Percentiles rank a stretch among this genome's conserved stretches.
Conservation (phyloP, 2,113 vertebrate species). For the Anas platyrhynchos region DNA sequence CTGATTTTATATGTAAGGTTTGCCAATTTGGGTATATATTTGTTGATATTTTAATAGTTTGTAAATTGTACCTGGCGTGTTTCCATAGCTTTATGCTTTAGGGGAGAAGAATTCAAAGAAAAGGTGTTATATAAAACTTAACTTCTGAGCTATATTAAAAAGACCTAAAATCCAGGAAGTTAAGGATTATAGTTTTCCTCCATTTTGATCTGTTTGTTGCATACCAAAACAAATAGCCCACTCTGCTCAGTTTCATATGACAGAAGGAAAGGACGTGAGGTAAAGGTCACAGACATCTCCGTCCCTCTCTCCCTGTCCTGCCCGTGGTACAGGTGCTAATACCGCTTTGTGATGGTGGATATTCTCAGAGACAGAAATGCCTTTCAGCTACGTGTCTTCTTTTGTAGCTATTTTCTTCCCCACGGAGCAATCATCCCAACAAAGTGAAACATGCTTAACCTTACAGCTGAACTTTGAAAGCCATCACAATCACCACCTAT, state of each 20-base stretch:
- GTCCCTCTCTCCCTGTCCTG: not conserved
- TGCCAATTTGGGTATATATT: not conserved
- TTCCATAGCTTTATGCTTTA: not conserved
- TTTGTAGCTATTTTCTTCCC: not conserved
- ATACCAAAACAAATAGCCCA: not conserved
- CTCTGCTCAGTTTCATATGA: not conserved
- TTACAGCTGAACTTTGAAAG: slow-evolving; percentile 1
- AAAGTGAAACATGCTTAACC: not conserved
- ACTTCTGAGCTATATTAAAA: not conserved
- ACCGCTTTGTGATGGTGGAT: not conserved
- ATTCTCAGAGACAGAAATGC: not conserved
- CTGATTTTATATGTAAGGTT: not conserved
- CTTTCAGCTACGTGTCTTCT: not conserved
- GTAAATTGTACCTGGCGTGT: not conserved
- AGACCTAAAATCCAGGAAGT: not conserved
- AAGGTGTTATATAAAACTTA: not conserved
- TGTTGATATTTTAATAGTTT: not conserved
- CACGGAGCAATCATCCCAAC: not conserved
- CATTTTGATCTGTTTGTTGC: not conserved
- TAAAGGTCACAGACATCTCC: not conserved
- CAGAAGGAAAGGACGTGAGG: not conserved
- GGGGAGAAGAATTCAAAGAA: not conserved
- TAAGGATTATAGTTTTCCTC: not conserved
- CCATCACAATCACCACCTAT: not conserved
- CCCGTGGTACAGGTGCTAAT: not conserved